Conservation (phyloP, 2,113 vertebrate species). For the Phalacrocorax aristotelis region DNA sequence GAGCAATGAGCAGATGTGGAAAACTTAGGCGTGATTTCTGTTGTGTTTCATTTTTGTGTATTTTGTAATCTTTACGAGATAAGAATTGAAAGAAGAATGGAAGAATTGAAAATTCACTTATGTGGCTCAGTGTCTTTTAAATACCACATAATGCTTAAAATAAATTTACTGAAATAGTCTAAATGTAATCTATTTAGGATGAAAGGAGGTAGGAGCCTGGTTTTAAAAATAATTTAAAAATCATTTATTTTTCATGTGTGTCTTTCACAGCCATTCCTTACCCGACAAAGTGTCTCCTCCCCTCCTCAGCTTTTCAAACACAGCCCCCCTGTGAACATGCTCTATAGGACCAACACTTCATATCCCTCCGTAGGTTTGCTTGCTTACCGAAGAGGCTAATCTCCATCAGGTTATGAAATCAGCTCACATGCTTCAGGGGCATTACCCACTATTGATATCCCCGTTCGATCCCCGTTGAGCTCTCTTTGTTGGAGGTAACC, state of each 20-base stretch:
- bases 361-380: neutral
- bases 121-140: neutral
- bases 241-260: too few species aligned
- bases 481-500: constrained; percentile 38
- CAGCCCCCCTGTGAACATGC: neutral
- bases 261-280: neutral
- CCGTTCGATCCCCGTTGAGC: neutral
- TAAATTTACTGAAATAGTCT: neutral
- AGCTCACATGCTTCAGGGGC: constrained; percentile 33
- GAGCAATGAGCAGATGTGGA: neutral
- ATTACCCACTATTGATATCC: neutral
- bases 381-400: neutral
- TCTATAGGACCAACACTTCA: neutral
- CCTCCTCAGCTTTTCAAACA: neutral
- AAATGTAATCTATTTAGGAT: neutral
- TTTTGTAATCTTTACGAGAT: neutral
- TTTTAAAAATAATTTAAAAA: neutral
- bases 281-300: neutral
- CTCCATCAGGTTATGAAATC: constrained; percentile 40
- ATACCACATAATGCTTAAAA: neutral
- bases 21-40: neutral
- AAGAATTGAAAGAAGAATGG: neutral
- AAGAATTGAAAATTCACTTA: neutral
- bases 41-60: neutral
- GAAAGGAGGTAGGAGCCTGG: neutral